Evolutionary conservation across 1,140 invertebrate species (phyloP).

Genomic region (Drosophila orosa): DNA sequence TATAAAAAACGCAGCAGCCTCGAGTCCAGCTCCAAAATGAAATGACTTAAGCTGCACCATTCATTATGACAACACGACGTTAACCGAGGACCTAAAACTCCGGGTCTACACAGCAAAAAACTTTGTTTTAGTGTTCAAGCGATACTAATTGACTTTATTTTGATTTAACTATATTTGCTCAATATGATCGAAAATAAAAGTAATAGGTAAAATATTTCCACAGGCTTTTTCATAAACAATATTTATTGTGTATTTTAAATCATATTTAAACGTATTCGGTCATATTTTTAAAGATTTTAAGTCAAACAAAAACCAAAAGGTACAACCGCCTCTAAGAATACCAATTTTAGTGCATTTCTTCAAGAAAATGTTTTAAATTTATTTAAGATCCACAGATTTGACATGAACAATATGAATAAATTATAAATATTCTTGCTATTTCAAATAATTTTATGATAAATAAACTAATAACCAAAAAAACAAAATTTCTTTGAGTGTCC

Average conservation of each 20-base stretch:
- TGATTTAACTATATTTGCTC: too few relatives aligned
- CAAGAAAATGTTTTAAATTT: too few relatives aligned
- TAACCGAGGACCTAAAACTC: slow-evolving; percentile 28
- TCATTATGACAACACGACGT: slow-evolving; percentile 84
- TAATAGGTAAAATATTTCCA: too few relatives aligned
- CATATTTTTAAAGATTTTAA: background rate
- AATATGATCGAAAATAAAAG: background rate
- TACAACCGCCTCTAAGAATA: too few relatives aligned
- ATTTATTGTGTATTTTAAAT: background rate
- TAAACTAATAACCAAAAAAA: too few relatives aligned
- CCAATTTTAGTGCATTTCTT: too few relatives aligned
- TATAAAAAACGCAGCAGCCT: slow-evolving; percentile 74
- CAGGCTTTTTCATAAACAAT: too few relatives aligned
- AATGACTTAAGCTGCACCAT: slow-evolving; percentile 84
- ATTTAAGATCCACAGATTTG: too few relatives aligned
- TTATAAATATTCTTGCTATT: background rate
- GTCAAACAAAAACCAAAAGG: background rate
- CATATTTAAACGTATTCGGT: background rate
- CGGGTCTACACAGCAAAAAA: slow-evolving; percentile 7
- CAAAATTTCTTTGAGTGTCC: slow-evolving; percentile 5
- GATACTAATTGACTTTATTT: background rate
- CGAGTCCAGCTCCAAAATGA: slow-evolving; percentile 71
- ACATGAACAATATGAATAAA: too few relatives aligned
- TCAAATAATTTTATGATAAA: background rate
- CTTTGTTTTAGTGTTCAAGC: background rate